Conservation (phyloP, 2,888 invertebrate species). For the Xylocampa areola region DNA sequence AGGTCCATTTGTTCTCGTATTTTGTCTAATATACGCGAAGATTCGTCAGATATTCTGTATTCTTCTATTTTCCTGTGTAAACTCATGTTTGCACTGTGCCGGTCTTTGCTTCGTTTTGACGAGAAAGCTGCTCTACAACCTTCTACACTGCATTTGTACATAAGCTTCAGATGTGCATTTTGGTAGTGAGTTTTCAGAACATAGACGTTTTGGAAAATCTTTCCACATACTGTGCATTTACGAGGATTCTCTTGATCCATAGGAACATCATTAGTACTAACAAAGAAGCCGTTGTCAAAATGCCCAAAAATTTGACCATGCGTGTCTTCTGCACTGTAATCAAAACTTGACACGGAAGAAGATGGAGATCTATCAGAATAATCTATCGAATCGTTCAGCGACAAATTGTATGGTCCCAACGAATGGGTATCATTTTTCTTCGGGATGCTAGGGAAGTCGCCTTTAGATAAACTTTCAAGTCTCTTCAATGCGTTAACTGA, state of each 20-base stretch:
- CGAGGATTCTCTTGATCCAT: conserved; percentile 97
- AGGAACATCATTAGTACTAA: conserved; percentile 94
- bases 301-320: conserved; percentile 92
- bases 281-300: conserved; percentile 93
- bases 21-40: conserved; percentile 88
- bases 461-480: conserved; percentile 94
- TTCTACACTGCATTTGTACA: conserved; percentile 98
- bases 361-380: conserved; percentile 89
- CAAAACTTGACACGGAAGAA: conserved; percentile 90
- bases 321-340: conserved; percentile 90
- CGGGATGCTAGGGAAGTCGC: conserved; percentile 90
- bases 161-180: conserved; percentile 97
- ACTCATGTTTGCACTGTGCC: conserved; percentile 97
- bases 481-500: conserved; percentile 93
- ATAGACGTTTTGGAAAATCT: conserved; percentile 97
- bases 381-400: conserved; percentile 79
- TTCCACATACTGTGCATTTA: conserved; percentile 97
- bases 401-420: conserved; percentile 77
- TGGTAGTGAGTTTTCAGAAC: conserved; percentile 98
- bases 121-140: conserved; percentile 98
- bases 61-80: conserved; percentile 95
- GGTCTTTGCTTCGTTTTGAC: conserved; percentile 97
- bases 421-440: conserved; percentile 74
- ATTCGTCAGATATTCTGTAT: conserved; percentile 77
- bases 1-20: conserved; percentile 94